Conservation (phyloP, 2,113 vertebrate genomes). For the Archocentrus centrarchus region DNA sequence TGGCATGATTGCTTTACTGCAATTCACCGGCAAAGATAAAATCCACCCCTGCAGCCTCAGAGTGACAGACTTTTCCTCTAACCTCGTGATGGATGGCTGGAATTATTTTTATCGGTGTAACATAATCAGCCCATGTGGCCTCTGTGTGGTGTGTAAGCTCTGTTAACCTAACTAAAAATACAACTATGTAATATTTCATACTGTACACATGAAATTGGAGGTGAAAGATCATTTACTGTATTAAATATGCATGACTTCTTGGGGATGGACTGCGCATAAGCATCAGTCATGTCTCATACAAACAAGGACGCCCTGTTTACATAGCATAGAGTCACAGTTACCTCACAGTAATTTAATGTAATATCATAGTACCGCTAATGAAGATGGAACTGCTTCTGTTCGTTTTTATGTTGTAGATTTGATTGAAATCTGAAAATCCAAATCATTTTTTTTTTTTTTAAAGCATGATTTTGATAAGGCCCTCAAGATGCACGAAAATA, state of each 20-base stretch:
- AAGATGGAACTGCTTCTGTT: constrained; percentile 1
- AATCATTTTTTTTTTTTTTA: constrained; percentile 1
- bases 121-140: constrained; percentile 58
- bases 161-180: constrained; percentile 62
- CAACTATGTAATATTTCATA: constrained; percentile 52
- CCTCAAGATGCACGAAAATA: constrained; percentile 12
- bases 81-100: constrained; percentile 60
- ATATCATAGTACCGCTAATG: not conserved
- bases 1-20: constrained; percentile 19
- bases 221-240: constrained; percentile 65
- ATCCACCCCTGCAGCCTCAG: not conserved
- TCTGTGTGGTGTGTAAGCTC: constrained; percentile 25
- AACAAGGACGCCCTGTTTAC: constrained; percentile 15
- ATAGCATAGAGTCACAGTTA: not conserved
- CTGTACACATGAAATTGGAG: constrained; percentile 42
- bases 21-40: constrained; percentile 43
- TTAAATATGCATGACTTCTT: constrained; percentile 71
- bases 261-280: constrained; percentile 14
- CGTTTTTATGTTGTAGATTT: not conserved
- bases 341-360: not conserved
- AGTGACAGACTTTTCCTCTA: constrained; percentile 36
- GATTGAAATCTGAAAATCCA: not conserved
- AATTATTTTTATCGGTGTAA: constrained; percentile 74
- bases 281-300: constrained; percentile 34
- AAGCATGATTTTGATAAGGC: constrained; percentile 20